Base-by-base conservation (phyloP, 2,113 vertebrate genomes). In the Jaculus jaculus region DNA sequence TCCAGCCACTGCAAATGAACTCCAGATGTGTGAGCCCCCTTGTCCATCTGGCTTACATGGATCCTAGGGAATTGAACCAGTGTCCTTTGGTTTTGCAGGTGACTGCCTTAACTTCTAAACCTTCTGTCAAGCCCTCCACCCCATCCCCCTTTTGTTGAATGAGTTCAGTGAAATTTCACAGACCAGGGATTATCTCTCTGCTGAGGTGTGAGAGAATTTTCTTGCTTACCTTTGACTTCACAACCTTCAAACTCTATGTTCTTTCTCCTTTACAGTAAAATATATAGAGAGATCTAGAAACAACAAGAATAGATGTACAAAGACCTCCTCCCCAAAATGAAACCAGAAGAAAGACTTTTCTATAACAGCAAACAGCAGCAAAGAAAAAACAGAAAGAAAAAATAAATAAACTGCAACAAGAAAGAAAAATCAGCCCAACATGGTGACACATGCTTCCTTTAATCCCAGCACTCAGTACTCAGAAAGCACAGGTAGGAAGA, bases 221-320 rank as follows among this genome's bases (percentile, higher is more conserved):
- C 47, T 65, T 84, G n/a, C 78, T 92, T 92, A 60, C 39, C 58
- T 78, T 30, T 68, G 82, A 84, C 37, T 92, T 90, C 54, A 66
- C 84, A 90, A 93, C 20, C 23, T 81, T 21, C 4, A 10, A 74
- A 18, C 89, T 96, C 80, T 47, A 20, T 69, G 63, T 74, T 84
- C 73, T 84, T 83, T 68, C 93, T 69, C 42, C 58, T 92, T 94
- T 93, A 78, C 66, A 92, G 60, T 93, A 82, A n/a, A 23, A 77
- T 82, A 73, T 95, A 84, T 69, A 89, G 65, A 32, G 69, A 85
- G 71, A 60, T 63, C 51, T 1, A 60, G 42, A 34, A 69, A 90
- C 54, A 73, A 68, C 42, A 63, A 94, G 20, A 66, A 87, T 90
- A 93, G 65, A 78, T 78, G 47, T 83, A 71, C 72, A 85, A 95